Conservation (phyloP, 37 sponge, comb jelly and placozoan genomes). For the Petrosia ficiformis region DNA sequence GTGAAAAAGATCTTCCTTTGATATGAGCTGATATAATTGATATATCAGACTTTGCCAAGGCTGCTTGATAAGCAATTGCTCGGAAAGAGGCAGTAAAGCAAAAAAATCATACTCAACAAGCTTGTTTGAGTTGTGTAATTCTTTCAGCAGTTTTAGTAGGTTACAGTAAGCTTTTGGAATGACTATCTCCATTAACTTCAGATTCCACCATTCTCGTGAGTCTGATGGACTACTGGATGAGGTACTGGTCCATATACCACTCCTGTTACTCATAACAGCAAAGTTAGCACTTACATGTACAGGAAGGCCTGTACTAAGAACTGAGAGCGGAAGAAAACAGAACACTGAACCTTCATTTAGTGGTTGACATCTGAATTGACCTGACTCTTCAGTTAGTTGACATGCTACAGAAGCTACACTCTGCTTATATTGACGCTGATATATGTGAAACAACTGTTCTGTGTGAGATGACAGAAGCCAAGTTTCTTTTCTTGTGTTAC, state of each 20-base stretch:
- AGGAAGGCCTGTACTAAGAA: constrained; percentile 34
- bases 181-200: constrained; percentile 24
- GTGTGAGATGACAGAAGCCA: not conserved
- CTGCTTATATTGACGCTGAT: not conserved
- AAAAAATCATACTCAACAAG: constrained; percentile 14
- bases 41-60: constrained; percentile 21
- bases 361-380: not conserved
- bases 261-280: constrained; percentile 45
- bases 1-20: constrained; percentile 2
- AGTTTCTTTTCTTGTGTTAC: not conserved
- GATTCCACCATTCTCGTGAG: constrained; percentile 35
- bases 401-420: not conserved
- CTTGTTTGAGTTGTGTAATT: not conserved
- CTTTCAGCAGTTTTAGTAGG: constrained; percentile 14
- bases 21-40: constrained; percentile 6
- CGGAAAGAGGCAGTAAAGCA: constrained; percentile 30
- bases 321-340: constrained; percentile 40
- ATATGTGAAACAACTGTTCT: not conserved
- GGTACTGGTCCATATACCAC: constrained; percentile 26
- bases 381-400: not conserved
- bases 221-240: not conserved
- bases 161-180: constrained; percentile 19
- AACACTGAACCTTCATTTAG: constrained; percentile 33
- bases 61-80: constrained; percentile 3
- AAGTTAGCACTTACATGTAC: constrained; percentile 55